These are phyloP conservation scores for Himalopsyche phryganea DNA, from an alignment of 1,140 invertebrate species.

Conservation along the genomic window DNA sequence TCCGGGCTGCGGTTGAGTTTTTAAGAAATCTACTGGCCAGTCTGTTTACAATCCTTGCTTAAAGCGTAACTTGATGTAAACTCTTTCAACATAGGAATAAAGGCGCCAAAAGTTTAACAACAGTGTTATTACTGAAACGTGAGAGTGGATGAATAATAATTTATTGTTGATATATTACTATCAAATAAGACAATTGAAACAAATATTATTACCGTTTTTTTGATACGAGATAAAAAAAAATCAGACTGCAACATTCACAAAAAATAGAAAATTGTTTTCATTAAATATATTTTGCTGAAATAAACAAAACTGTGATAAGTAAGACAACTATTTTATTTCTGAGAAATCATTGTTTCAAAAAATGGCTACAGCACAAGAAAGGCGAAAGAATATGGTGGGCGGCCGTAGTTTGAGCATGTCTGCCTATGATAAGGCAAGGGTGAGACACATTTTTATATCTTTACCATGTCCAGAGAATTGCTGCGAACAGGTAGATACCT, in stretches of 20 bases:
- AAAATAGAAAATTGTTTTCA: no score
- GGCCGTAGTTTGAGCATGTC: constrained; percentile 27
- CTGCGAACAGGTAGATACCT: constrained; percentile 33
- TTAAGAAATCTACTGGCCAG: background rate
- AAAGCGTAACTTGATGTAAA: background rate
- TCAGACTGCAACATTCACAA: no score
- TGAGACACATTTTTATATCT: constrained; percentile 34
- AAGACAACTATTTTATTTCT: background rate
- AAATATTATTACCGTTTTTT: background rate
- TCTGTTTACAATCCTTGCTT: background rate
- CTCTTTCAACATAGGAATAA: background rate
- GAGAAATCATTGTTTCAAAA: background rate
- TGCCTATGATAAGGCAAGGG: constrained; percentile 31
- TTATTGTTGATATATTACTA: no score
- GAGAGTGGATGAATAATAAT: no score
- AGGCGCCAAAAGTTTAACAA: no score
- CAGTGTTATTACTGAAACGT: no score
- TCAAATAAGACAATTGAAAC: no score
- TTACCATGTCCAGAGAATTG: constrained; percentile 34
- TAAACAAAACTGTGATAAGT: background rate
- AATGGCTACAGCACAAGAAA: constrained; percentile 28
- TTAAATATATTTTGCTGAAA: background rate
- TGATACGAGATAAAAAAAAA: background rate
- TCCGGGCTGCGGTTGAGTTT: background rate
- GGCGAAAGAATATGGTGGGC: constrained; percentile 25